phyloP scores from a whole-genome alignment of 2,113 vertebrate genomes.

The Crotophaga sulcirostris region DNA sequence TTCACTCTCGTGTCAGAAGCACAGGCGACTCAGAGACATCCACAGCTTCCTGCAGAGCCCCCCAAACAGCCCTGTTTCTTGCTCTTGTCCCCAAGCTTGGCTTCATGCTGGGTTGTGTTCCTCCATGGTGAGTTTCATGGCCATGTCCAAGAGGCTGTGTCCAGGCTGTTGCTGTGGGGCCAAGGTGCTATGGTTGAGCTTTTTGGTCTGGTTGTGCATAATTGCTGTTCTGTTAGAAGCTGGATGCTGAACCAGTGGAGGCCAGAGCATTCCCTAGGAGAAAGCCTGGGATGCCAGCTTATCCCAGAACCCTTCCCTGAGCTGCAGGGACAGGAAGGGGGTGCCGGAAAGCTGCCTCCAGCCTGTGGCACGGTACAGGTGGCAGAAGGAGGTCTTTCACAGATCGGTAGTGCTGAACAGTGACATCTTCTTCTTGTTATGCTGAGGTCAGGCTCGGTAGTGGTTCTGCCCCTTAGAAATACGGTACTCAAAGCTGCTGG shows the following conservation, averaged over 20 bases:
- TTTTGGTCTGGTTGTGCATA: not conserved
- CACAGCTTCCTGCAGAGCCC: not conserved
- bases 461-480: not conserved
- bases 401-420: not conserved
- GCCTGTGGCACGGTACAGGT: rapidly evolving
- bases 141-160: rapidly evolving
- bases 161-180: not conserved
- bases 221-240: not conserved
- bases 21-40: not conserved
- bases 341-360: not conserved
- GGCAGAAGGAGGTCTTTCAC: not conserved
- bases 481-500: not conserved
- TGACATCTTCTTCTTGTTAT: not conserved
- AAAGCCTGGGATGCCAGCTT: not conserved
- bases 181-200: not conserved
- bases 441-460: not conserved
- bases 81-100: not conserved
- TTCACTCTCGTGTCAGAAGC: not conserved
- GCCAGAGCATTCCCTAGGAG: not conserved
- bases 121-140: not conserved
- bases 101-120: not conserved
- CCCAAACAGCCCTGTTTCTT: rapidly evolving
- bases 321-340: not conserved
- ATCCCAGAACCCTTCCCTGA: not conserved
- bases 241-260: not conserved